Base-by-base conservation (phyloP, 2,888 invertebrate species). In the Tenthredo amoena region DNA sequence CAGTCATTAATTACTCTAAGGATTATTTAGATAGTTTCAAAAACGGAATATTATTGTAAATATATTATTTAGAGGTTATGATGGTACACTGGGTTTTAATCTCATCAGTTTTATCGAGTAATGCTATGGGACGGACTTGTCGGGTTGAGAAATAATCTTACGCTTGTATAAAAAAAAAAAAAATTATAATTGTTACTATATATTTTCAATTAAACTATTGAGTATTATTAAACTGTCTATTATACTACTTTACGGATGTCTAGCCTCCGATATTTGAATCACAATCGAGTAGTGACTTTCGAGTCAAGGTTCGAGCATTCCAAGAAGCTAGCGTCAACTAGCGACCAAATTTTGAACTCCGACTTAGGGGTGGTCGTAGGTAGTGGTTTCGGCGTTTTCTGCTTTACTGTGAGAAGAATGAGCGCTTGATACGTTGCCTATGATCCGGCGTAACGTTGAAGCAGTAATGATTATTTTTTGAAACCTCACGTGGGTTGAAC, bases 371-470 rank as follows among this genome's bases (percentile, higher is more conserved):
- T 62, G 18, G 12, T 26, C 6, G 26, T 62, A 26, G 55, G 18
- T 55, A 62, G n/a, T 18, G 50, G 4, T 5, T 7, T n/a, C n/a
- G 2, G n/a, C n/a, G 55, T 26, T 47, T 26, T 43, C 74, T 74
- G 10, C 12, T 18, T 12, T 43, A 40, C 43, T 12, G 10, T 74
- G 12, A 2, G 26, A n/a, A 15, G 12, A 0, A 12, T 31, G 21
- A 74, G 21, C 43, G 74, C 10, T 21, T 21, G 74, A 26, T 26
- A 43, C 6, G 74, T 74, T 74, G 26, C 47, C 74, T 74, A 74
- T 10, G 18, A 15, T 43, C 0, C 9, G 74, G 74, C 21, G 43
- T 21, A 40, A 9, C 21, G 18, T 9, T 9, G 9, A n/a, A n/a
- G 2, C 5, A 31, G 3, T 12, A 2, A 21, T 34, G 34, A 6